phyloP scores from a whole-genome alignment of 1,140 invertebrate genomes.

The Caenorhabditis brenneri region DNA sequence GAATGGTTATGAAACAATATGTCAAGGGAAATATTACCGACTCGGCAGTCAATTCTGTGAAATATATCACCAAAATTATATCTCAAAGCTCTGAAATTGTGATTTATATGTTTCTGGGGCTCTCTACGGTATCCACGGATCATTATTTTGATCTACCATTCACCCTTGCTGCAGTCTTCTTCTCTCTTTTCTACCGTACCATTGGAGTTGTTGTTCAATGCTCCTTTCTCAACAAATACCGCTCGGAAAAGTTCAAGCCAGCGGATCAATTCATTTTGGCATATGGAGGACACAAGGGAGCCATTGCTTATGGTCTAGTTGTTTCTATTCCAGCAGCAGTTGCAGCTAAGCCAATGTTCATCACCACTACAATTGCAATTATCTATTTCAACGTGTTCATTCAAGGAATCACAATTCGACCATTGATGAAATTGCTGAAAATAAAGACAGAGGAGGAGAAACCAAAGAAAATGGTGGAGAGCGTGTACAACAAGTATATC shows the following conservation, averaged over 20 bases:
- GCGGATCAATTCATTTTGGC: slow-evolving; percentile 55
- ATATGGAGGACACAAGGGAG: slow-evolving; percentile 56
- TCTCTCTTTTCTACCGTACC: slow-evolving; percentile 89
- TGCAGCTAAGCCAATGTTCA: slow-evolving; percentile 54
- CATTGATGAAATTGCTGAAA: slow-evolving; percentile 40
- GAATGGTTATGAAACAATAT: slow-evolving; percentile 97
- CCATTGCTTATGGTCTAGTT: slow-evolving; percentile 55
- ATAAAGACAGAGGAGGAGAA: slow-evolving; percentile 21
- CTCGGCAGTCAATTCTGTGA: slow-evolving; percentile 94
- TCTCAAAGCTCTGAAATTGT: slow-evolving; percentile 83
- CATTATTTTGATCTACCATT: slow-evolving; percentile 95
- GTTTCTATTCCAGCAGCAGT: slow-evolving; percentile 41
- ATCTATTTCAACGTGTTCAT: slow-evolving; percentile 57
- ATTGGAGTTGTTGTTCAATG: slow-evolving; percentile 72
- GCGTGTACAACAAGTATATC: slow-evolving; percentile 45
- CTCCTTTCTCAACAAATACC: slow-evolving; percentile 47
- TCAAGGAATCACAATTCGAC: slow-evolving; percentile 55
- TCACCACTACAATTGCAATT: slow-evolving; percentile 53
- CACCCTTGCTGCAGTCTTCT: slow-evolving; percentile 87
- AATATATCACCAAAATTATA: slow-evolving; percentile 97
- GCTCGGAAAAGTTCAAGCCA: slow-evolving; percentile 32
- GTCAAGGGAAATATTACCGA: slow-evolving; percentile 96
- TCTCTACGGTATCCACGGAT: slow-evolving; percentile 87
- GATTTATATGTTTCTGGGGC: slow-evolving; percentile 97
- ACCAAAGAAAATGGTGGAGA: slow-evolving; percentile 28